These are phyloP conservation scores for Notarius lentiginosus DNA, from an alignment of 2,113 vertebrate genomes.

Conservation along the genomic window DNA sequence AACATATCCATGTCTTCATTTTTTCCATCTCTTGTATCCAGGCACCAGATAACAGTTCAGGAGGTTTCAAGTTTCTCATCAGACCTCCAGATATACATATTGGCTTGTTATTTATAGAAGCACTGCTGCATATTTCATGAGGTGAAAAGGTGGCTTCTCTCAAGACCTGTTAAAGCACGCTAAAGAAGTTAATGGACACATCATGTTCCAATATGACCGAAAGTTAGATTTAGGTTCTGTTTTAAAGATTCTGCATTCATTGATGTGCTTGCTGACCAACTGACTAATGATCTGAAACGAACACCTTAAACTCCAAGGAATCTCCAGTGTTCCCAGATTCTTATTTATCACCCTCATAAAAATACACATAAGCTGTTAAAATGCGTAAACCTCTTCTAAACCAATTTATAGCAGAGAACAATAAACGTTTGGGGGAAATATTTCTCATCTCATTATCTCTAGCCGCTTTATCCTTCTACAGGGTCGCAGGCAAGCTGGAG, in stretches of 20 bases:
- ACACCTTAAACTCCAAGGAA: background rate
- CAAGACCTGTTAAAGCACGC: conserved; percentile 56
- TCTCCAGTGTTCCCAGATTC: background rate
- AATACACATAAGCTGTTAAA: background rate
- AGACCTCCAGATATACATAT: conserved; percentile 68
- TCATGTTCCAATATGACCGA: background rate
- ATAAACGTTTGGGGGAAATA: background rate
- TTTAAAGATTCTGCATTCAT: background rate
- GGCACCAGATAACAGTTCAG: background rate
- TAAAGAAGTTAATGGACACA: conserved; percentile 49
- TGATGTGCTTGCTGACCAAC: background rate
- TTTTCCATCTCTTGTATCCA: background rate
- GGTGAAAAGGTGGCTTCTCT: conserved; percentile 57
- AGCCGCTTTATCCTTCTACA: too few species aligned
- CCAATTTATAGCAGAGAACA: background rate
- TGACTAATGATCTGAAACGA: background rate
- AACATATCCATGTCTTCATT: background rate
- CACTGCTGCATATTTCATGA: conserved; percentile 72
- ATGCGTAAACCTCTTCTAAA: background rate
- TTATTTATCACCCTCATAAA: background rate
- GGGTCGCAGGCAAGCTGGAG: too few species aligned
- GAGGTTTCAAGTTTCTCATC: conserved; percentile 48
- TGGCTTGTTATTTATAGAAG: conserved; percentile 73
- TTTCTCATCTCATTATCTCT: too few species aligned
- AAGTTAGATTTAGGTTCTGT: background rate